Percentiles rank a stretch among this genome's conserved stretches.
phyloP scores from a whole-genome alignment of 92 coral and sea anemone genomes.

The Zoanthus sociatus region DNA sequence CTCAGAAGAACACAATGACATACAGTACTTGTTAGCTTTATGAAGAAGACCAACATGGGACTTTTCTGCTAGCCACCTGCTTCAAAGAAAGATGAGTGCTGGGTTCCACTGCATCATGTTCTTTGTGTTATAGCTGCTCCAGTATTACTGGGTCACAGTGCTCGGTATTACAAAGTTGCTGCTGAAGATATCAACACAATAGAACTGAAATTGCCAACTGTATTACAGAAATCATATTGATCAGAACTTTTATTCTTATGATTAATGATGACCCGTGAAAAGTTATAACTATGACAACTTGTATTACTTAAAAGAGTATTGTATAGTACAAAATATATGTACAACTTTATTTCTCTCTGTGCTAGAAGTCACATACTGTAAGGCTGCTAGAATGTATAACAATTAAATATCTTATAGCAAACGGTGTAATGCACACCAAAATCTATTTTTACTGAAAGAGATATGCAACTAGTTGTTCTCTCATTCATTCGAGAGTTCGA shows the following conservation, averaged over 20 bases:
- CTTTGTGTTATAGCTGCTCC: background rate
- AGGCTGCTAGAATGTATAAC: too few relatives aligned
- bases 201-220: background rate
- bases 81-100: slow-evolving; percentile 14
- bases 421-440: too few relatives aligned
- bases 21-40: background rate
- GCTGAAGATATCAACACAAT: background rate
- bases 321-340: background rate
- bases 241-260: background rate
- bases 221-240: background rate
- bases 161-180: background rate
- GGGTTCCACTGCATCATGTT: background rate
- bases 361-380: too few relatives aligned
- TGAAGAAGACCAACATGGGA: background rate
- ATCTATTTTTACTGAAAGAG: too few relatives aligned
- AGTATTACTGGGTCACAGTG: background rate
- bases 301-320: background rate
- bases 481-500: too few relatives aligned
- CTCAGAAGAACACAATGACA: background rate
- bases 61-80: slow-evolving; percentile 12
- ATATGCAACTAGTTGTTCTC: too few relatives aligned
- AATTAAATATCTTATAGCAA: too few relatives aligned
- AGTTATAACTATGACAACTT: background rate
- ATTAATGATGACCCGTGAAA: background rate
- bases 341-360: too few relatives aligned